Evolutionary conservation across 1,140 invertebrate genomes (phyloP), one percentile per base, ranked within the genome.

Genomic region (Onthophagus taurus): DNA sequence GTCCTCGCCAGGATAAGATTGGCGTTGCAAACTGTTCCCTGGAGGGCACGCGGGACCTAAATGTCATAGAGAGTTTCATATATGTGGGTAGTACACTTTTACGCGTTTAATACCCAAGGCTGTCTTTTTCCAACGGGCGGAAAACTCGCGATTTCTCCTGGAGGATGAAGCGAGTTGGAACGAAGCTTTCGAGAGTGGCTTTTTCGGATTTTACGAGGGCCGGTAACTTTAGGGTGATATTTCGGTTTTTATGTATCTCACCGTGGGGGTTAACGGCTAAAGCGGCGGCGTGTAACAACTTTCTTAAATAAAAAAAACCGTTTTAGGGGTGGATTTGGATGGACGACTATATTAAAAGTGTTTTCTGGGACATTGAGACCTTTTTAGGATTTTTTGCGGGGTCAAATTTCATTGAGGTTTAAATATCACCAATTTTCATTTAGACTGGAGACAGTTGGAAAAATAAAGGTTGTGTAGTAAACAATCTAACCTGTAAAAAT

Each of bases 231-330:
- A 20, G 19, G 20, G 17, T 21, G 20, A 37, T 37, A 37, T 37
- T 37, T 37, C 13, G 35, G 35, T 17, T 37, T 37, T 37, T 37
- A 37, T 37, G 35, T 18, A 37, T 37, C 24, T 37, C 24, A n/a
- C n/a, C n/a, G n/a, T 37, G 35, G 35, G 35, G 35, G 19, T 37
- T 37, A 37, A 37, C 35, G 20, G 24, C 35, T 37, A 37, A 37
- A 37, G 35, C 35, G 35, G 35, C 24, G 35, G 35, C 35, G 18
- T 37, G 35, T 37, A 37, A 37, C 35, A 21, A 37, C 35, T 37
- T 37, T 37, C 35, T 37, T 37, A 37, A 37, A 37, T 37, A 37
- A 37, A 37, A 34, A 37, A 37, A n/a, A n/a, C n/a, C n/a, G n/a
- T n/a, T n/a, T n/a, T n/a, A n/a, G n/a, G 35, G 35, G 35, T 37